phyloP scores from a whole-genome alignment of 2,797 vertebrate genomes.

The Poeciliopsis infans region DNA sequence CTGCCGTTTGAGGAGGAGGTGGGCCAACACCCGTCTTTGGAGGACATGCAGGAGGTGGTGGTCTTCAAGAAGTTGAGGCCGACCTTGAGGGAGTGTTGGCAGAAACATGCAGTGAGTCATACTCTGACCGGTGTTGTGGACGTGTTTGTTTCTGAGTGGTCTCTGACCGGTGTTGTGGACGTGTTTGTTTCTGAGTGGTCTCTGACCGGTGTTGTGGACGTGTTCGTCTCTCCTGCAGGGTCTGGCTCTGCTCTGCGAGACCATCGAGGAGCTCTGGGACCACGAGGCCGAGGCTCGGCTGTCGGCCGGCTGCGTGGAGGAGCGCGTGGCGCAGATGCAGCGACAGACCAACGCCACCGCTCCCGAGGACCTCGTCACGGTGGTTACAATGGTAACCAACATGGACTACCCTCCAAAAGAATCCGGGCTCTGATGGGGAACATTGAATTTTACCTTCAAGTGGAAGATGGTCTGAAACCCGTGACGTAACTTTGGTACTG shows the following conservation, averaged over 20 bases:
- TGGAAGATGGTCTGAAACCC: background rate
- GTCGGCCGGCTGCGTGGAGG: conserved; percentile 95
- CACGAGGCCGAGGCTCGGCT: conserved; percentile 95
- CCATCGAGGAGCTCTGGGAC: conserved; percentile 99
- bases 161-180: no score
- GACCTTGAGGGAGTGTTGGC: conserved; percentile 94
- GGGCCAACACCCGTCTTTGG: conserved; percentile 95
- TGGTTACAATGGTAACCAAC: conserved; percentile 98
- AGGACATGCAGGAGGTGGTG: conserved; percentile 99
- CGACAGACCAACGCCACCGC: conserved; percentile 91
- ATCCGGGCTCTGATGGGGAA: conserved; percentile 92
- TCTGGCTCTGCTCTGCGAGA: conserved; percentile 94
- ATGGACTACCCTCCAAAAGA: conserved; percentile 98
- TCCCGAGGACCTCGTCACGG: conserved; percentile 95
- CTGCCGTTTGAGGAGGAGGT: conserved; percentile 98
- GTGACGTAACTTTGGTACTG: background rate
- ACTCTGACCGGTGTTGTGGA: background rate
- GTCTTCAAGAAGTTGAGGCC: conserved; percentile 98
- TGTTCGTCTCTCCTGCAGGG: conserved; percentile 77
- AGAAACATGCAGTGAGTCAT: conserved; percentile 90
- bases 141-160: no score
- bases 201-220: background rate
- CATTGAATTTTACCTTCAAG: background rate
- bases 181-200: no score
- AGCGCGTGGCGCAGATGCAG: conserved; percentile 95